Conservation (phyloP, 2,797 vertebrate species). For the Melanotaenia pygmaea region DNA sequence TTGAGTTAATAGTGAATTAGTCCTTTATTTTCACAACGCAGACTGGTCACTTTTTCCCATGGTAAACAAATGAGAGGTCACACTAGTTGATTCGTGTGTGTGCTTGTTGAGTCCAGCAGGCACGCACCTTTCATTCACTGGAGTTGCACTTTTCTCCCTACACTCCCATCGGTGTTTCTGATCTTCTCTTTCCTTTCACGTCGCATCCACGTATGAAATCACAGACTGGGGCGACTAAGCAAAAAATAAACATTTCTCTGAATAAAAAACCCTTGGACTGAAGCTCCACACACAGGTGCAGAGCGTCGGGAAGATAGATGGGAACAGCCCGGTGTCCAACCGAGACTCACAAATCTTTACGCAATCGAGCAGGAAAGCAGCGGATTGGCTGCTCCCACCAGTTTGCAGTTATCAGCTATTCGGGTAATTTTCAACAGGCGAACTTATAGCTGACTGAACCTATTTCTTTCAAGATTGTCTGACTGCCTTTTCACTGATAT, state of each 20-base stretch:
- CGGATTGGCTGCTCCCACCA: conserved; percentile 57
- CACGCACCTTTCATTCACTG: conserved; percentile 14
- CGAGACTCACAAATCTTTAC: conserved; percentile 35
- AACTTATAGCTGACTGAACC: background rate
- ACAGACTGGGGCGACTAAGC: background rate
- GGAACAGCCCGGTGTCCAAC: conserved; percentile 21
- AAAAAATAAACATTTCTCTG: background rate
- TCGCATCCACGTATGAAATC: conserved; percentile 19
- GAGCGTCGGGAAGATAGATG: conserved; percentile 38
- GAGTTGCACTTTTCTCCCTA: conserved; percentile 64
- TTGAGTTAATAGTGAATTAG: conserved; percentile 7
- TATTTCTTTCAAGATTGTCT: background rate
- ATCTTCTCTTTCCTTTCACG: background rate
- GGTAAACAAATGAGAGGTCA: background rate
- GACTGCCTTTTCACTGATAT: background rate
- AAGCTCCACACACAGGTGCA: conserved; percentile 26
- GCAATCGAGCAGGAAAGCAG: conserved; percentile 32
- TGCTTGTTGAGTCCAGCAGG: conserved; percentile 36
- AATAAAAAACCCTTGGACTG: conserved; percentile 1
- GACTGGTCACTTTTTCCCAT: conserved; percentile 28
- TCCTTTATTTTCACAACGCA: conserved; percentile 33
- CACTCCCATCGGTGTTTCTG: conserved; percentile 50
- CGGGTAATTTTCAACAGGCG: background rate
- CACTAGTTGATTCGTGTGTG: conserved; percentile 4
- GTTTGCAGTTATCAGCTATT: background rate